Evolutionary conservation across 1,140 invertebrate species (phyloP), one percentile per base, ranked within the genome.

Genomic region (Amyelois transitella): DNA sequence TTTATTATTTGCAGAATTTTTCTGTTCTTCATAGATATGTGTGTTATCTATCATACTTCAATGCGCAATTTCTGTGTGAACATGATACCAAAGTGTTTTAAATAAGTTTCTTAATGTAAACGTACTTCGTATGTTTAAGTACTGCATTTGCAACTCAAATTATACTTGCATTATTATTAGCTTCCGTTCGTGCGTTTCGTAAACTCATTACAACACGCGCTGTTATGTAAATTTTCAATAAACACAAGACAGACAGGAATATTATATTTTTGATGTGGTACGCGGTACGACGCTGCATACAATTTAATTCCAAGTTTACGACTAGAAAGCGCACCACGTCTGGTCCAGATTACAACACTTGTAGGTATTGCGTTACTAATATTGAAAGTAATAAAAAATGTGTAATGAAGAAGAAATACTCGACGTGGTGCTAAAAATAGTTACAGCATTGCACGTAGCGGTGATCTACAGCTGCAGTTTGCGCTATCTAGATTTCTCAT

Each of bases 351-450:
- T 51, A 51, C 53, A 18, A 4, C 58, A 28, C 32, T n/a, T n/a
- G n/a, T n/a, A n/a, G 57, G 64, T 58, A 60, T 61, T 55, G 52
- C 65, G 49, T 21, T 62, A 53, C 58, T 57, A 52, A 53, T 64
- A 61, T 58, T 62, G 57, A 59, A 58, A 62, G 52, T 43, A 43
- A 68, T 51, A 62, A 64, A 32, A 17, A 44, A 18, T 54, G 45
- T n/a, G 38, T 25, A 18, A 14, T 18, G 45, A 24, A 18, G 25
- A 8, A 25, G 21, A 52, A 10, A 12, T 4, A 28, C 25, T 28
- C 25, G 7, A 28, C 7, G 7, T 28, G 7, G 25, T 10, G 7
- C 25, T 28, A 28, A 28, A 28, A 28, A 28, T 28, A 28, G 12
- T 28, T 2, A 28, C 3, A 28, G 7, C 3, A 8, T 6, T 8